Percentiles rank a stretch among this genome's conserved stretches.
Conservation (phyloP, 1,140 invertebrate species). For the Pygmarrhopalites habei region DNA sequence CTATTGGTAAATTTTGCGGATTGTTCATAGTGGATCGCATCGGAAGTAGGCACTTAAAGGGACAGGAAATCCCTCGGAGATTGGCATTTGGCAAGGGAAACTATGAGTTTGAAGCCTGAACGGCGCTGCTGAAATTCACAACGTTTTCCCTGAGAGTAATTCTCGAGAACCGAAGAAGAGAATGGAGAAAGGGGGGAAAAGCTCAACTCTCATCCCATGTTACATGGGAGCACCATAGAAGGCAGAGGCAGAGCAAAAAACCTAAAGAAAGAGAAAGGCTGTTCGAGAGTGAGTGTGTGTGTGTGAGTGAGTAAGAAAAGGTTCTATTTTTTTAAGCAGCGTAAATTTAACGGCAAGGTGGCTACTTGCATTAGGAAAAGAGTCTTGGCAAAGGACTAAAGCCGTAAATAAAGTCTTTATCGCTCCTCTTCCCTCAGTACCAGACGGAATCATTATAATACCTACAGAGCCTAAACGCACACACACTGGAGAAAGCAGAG, state of each 20-base stretch:
- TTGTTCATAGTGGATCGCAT: neutral
- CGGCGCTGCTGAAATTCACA: too few species aligned
- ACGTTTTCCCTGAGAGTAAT: too few species aligned
- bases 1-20: conserved; percentile 1
- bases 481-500: neutral
- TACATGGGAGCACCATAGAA: too few species aligned
- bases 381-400: conserved; percentile 8
- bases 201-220: too few species aligned
- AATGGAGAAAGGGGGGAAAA: neutral
- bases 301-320: neutral
- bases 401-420: conserved; percentile 16
- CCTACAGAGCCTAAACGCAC: neutral
- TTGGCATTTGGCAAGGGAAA: neutral
- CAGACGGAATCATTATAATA: conserved; percentile 11
- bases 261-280: too few species aligned
- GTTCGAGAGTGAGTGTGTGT: neutral
- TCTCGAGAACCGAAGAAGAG: neutral
- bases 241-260: too few species aligned
- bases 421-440: neutral
- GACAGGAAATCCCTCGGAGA: conserved; percentile 1
- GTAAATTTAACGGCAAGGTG: conserved; percentile 2
- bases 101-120: neutral
- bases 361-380: neutral
- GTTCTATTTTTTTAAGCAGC: neutral
- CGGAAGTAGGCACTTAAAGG: neutral